Conservation (phyloP, 2,888 invertebrate genomes). For the Drosophila bunnanda region DNA sequence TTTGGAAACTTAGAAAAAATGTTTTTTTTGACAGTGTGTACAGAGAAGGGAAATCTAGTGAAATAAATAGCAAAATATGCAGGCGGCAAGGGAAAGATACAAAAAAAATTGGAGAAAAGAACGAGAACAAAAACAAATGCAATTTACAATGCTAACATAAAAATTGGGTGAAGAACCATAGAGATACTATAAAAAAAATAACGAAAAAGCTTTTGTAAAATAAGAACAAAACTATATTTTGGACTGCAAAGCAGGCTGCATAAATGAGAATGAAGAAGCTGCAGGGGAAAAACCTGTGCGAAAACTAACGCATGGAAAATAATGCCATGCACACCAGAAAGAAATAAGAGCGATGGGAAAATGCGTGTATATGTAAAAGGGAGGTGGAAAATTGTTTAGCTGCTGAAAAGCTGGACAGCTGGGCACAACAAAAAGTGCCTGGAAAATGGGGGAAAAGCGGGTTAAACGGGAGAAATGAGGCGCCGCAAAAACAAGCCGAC, state of each 20-base stretch:
- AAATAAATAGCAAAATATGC: slow-evolving; percentile 45
- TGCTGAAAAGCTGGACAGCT: slow-evolving; percentile 42
- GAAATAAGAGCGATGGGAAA: neutral
- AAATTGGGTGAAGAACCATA: slow-evolving; percentile 31
- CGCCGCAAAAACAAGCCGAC: slow-evolving; percentile 36
- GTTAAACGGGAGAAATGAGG: slow-evolving; percentile 28
- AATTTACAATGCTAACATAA: slow-evolving; percentile 70
- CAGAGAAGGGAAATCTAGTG: neutral
- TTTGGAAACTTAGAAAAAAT: neutral
- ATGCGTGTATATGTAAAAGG: neutral
- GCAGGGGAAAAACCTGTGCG: slow-evolving; percentile 41
- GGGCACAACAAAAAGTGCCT: slow-evolving; percentile 33
- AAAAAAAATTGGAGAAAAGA: slow-evolving; percentile 9
- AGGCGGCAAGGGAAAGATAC: slow-evolving; percentile 10
- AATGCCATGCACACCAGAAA: slow-evolving; percentile 19
- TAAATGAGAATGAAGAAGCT: slow-evolving; percentile 37
- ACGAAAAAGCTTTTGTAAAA: slow-evolving; percentile 7
- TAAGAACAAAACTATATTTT: slow-evolving; percentile 30
- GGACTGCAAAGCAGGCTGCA: slow-evolving; percentile 49
- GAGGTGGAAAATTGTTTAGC: slow-evolving; percentile 22
- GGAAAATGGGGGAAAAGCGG: slow-evolving; percentile 3
- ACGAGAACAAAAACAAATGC: slow-evolving; percentile 52
- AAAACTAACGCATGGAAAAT: slow-evolving; percentile 36
- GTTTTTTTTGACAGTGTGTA: slow-evolving; percentile 2
- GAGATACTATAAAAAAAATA: slow-evolving; percentile 13